Evolutionary conservation across 2,113 vertebrate species (phyloP), one percentile per base, ranked within the genome.

Genomic region (Nansenia antarctica): DNA sequence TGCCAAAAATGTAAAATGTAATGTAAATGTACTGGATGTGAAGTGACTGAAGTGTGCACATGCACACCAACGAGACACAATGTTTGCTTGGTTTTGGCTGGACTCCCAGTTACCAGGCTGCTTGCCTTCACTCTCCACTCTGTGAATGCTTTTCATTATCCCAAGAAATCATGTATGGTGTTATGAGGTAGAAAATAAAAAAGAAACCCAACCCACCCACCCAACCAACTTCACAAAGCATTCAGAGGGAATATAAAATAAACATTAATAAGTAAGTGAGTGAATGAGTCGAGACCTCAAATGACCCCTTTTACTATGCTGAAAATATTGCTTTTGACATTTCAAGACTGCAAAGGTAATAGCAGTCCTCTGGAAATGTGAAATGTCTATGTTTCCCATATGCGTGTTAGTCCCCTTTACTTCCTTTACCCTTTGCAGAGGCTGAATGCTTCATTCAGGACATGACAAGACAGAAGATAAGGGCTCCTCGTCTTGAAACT

Each of bases 71-170:
- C n/a, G 42, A 47, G n/a, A n/a, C n/a, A 47, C n/a, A 47, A 47
- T 12, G 14, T 47, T 47, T n/a, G 42, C 14, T 14, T 58, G 14
- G 12, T 15, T 26, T 30, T 57, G 54, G 45, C n/a, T 47, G 14
- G 24, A 58, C 27, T 58, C 54, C 29, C 29, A 58, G 27, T 26
- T 58, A 20, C 22, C 18, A 31, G 3, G 30, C 18, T 12, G 30
- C 42, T 58, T 55, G 58, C 20, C 52, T 12, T 49, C 15, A 58
- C 61, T 62, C 24, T 66, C 67, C 31, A 39, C 47, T 70, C 29
- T 39, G 34, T 57, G 58, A 70, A 47, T 1, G 45, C 24, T 62
- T 59, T 69, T 69, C 65, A 66, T 76, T 70, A 53, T 26, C 49
- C 11, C 7, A 58, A 65, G 45, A 66, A 47, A 42, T 53, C 59